These are phyloP conservation scores for Sphaerodactylus townsendi DNA, from an alignment of 2,113 vertebrate genomes.

Conservation along the genomic window DNA sequence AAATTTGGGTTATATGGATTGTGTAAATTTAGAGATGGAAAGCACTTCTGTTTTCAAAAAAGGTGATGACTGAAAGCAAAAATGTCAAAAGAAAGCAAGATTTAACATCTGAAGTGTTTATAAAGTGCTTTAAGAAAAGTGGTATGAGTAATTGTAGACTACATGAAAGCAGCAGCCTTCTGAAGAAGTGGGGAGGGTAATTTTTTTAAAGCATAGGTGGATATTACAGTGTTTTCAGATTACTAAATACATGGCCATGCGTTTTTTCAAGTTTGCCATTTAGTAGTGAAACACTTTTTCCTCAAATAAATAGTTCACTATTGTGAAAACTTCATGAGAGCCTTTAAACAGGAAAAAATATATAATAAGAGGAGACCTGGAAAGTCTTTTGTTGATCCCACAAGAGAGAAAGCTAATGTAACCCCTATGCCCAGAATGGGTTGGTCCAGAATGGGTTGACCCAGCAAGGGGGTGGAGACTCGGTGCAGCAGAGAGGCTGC, in stretches of 20 bases:
- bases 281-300: not conserved
- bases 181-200: not conserved
- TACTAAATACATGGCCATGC: not conserved
- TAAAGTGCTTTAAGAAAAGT: slow-evolving; percentile 20
- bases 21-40: not conserved
- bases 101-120: slow-evolving; percentile 20
- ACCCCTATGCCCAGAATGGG: too few relatives aligned
- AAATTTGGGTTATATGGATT: not conserved
- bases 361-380: not conserved
- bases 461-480: too few relatives aligned
- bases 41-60: not conserved
- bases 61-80: not conserved
- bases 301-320: not conserved
- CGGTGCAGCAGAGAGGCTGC: too few relatives aligned
- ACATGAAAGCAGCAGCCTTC: not conserved
- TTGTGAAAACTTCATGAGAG: not conserved
- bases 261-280: not conserved
- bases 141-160: not conserved
- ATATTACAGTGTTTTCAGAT: slow-evolving; percentile 10
- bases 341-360: not conserved
- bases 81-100: not conserved
- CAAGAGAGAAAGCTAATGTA: not conserved
- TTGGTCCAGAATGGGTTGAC: too few relatives aligned
- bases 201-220: not conserved
- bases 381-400: not conserved